Evolutionary conservation across 2,797 vertebrate species (phyloP), one percentile per base, ranked within the genome.

Genomic region (Phoebastria nigripes): DNA sequence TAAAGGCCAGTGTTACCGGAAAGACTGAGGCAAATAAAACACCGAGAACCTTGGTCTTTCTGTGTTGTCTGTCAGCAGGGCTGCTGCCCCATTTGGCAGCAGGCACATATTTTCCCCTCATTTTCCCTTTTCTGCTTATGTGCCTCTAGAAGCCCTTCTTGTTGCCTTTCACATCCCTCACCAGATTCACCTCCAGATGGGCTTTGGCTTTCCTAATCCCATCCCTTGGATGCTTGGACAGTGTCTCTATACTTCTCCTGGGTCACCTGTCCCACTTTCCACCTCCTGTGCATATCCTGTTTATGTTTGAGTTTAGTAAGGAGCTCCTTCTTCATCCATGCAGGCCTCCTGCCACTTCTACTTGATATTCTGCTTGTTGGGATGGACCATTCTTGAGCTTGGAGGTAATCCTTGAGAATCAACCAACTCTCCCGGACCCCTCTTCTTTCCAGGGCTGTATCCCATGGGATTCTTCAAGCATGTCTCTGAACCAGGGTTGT

Each of bases 91-190:
- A 3, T 90, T 70, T 66, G 51, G 18, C 56, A 85, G 11, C 13
- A 24, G 42, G 8, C 1, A 24, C 15, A 31, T 0, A 6, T 51
- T 67, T 41, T 28, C 6, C 6, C 15, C 9, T 67, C 18, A 20
- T n/a, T 74, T 79, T 51, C 15, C 21, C 67, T 93, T 76, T 46
- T 37, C 39, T 79, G 7, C 21, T 71, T 67, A 31, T 15, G 10
- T 29, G 59, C 11, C 26, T 28, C 10, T 51, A 59, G 35, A 86
- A 91, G 13, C 18, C 3, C 2, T 67, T 71, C 28, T 46, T 72
- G 24, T 18, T 42, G 3, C 8, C 12, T 86, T 86, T 67, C 29
- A 42, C 1, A 0, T 54, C 16, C 31, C 9, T 54, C 52, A 66
- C 13, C 42, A 81, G 25, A 56, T 63, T 76, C 20, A 39, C 8